Conservation (phyloP, 1,140 invertebrate genomes). For the Cherax quadricarinatus region DNA sequence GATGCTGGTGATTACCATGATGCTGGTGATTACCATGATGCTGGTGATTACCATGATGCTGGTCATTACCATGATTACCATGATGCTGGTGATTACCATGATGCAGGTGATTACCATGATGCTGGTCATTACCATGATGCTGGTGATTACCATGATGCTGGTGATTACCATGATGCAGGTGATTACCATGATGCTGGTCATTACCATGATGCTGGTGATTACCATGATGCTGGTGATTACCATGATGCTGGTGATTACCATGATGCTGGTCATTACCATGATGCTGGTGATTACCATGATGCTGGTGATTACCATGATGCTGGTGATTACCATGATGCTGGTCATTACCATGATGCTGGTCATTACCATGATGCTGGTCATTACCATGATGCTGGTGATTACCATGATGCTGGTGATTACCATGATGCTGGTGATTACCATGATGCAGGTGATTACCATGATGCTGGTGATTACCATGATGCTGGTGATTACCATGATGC, state of each 20-base stretch:
- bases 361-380: constrained; percentile 38
- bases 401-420: constrained; percentile 39
- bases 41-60: constrained; percentile 37
- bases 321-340: constrained; percentile 37
- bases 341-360: constrained; percentile 45
- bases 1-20: constrained; percentile 35
- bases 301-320: constrained; percentile 37
- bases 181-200: constrained; percentile 35
- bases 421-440: constrained; percentile 37
- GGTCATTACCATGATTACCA: no score
- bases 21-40: constrained; percentile 40
- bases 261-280: no score
- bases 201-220: no score
- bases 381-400: no score
- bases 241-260: constrained; percentile 37
- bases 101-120: constrained; percentile 39
- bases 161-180: constrained; percentile 42
- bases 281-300: constrained; percentile 44
- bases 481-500: constrained; percentile 37
- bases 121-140: no score
- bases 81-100: constrained; percentile 45
- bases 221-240: constrained; percentile 39
- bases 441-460: no score
- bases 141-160: constrained; percentile 37
- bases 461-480: constrained; percentile 44